Conservation (phyloP, 1,140 invertebrate species). For the Caerostris darwini region DNA sequence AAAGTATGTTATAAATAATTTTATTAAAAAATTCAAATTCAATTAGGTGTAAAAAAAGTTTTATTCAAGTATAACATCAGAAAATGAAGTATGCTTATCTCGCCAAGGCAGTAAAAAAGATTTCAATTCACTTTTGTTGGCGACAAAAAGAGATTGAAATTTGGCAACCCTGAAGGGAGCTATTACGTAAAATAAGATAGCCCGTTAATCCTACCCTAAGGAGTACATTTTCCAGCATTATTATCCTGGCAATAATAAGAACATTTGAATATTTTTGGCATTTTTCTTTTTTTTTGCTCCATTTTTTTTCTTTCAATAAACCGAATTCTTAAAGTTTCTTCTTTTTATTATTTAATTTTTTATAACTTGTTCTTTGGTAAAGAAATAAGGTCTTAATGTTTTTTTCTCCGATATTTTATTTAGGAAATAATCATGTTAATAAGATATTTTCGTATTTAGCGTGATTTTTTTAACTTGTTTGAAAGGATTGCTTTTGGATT, state of each 20-base stretch:
- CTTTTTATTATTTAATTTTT: conserved; percentile 48
- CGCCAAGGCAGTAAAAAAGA: not conserved
- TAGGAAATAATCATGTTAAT: not conserved
- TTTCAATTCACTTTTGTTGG: not conserved
- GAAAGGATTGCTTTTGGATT: not conserved
- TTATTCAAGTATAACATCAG: no score
- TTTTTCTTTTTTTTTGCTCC: not conserved
- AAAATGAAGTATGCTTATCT: not conserved
- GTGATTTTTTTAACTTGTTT: conserved; percentile 1
- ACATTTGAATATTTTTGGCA: conserved; percentile 36
- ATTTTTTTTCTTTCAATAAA: conserved; percentile 34
- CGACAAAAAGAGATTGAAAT: not conserved
- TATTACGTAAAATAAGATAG: conserved; percentile 70
- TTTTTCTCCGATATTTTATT: not conserved
- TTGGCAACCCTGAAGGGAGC: conserved; percentile 37
- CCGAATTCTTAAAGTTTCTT: not conserved
- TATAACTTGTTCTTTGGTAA: not conserved
- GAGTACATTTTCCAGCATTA: conserved; percentile 47
- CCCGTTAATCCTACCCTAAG: conserved; percentile 66
- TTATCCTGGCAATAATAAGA: conserved; percentile 63
- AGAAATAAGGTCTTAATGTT: not conserved
- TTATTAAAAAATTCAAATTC: no score
- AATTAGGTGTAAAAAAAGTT: no score
- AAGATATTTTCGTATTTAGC: not conserved
- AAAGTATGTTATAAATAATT: no score